A percentile compares a stretch with the other conserved stretches of the same genome.
Evolutionary conservation across 2,888 invertebrate genomes (phyloP).

Genomic region (Torymus tubicola): DNA sequence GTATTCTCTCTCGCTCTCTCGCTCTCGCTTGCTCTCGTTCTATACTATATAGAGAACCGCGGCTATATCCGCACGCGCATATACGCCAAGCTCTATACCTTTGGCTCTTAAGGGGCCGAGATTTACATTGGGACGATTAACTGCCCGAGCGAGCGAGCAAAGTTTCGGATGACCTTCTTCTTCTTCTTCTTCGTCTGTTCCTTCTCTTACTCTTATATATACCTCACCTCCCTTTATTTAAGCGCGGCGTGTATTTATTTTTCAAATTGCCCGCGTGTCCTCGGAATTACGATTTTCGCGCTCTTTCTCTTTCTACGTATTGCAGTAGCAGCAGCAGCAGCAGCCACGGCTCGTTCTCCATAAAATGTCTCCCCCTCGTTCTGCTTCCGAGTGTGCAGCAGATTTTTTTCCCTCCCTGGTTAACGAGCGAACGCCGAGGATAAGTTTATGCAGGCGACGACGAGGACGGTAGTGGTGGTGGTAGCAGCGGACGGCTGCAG

Average conservation of each 20-base stretch:
- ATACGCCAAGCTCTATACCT: not conserved
- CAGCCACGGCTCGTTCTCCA: not conserved
- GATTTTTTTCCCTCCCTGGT: constrained; percentile 12
- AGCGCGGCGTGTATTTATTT: constrained; percentile 48
- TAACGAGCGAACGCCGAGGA: constrained; percentile 34
- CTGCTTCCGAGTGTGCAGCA: not conserved
- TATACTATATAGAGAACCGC: no score
- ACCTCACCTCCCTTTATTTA: constrained; percentile 24
- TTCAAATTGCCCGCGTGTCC: constrained; percentile 38
- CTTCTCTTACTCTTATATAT: not conserved
- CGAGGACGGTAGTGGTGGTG: not conserved
- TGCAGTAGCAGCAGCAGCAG: no score
- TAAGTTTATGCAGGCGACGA: constrained; percentile 33
- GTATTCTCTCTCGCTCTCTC: constrained; percentile 12
- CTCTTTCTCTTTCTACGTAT: not conserved
- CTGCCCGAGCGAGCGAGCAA: constrained; percentile 38
- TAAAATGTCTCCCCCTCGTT: constrained; percentile 6
- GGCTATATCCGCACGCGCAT: no score
- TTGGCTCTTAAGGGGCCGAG: constrained; percentile 35
- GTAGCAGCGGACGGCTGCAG: not conserved
- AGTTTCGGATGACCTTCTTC: constrained; percentile 50
- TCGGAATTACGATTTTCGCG: constrained; percentile 46
- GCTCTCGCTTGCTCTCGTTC: constrained; percentile 7
- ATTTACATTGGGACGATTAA: constrained; percentile 69
- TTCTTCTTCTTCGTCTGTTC: constrained; percentile 12